These are phyloP conservation scores for Silurus lanzhouensis DNA, from an alignment of 2,797 vertebrate genomes.

Conservation along the genomic window DNA sequence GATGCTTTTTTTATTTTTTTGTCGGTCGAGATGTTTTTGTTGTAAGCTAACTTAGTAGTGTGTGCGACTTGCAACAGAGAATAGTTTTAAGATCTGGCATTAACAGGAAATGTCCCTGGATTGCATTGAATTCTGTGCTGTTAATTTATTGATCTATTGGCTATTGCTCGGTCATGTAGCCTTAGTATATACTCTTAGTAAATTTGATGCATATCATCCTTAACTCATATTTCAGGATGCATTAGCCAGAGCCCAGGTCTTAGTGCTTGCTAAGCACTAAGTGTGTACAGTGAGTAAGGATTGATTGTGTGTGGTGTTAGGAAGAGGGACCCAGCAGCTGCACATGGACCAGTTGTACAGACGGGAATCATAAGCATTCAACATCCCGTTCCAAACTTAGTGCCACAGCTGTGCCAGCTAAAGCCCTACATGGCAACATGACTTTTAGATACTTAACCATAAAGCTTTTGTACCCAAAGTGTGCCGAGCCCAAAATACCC, in stretches of 20 bases:
- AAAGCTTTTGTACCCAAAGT: slow-evolving; percentile 21
- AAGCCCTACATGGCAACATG: slow-evolving; percentile 30
- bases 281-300: slow-evolving; percentile 40
- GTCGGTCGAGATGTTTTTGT: not conserved
- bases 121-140: slow-evolving; percentile 5
- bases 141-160: slow-evolving; percentile 16
- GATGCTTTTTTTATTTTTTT: not conserved
- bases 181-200: not conserved
- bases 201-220: slow-evolving; percentile 14
- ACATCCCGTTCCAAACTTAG: not conserved
- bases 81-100: not conserved
- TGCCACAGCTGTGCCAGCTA: slow-evolving; percentile 16
- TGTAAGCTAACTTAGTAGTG: not conserved
- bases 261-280: not conserved
- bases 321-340: slow-evolving; percentile 19
- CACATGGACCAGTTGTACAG: slow-evolving; percentile 18
- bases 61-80: not conserved
- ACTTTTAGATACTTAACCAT: slow-evolving; percentile 18
- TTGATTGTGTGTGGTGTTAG: slow-evolving; percentile 33
- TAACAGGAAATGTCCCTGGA: not conserved
- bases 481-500: slow-evolving; percentile 23
- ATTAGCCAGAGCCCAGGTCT: not conserved
- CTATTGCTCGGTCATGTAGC: not conserved
- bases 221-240: not conserved
- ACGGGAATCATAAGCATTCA: not conserved